Percentiles rank a stretch among this genome's conserved stretches.
Evolutionary conservation across 1,140 invertebrate genomes (phyloP).

Genomic region (Vanessa tameamea): DNA sequence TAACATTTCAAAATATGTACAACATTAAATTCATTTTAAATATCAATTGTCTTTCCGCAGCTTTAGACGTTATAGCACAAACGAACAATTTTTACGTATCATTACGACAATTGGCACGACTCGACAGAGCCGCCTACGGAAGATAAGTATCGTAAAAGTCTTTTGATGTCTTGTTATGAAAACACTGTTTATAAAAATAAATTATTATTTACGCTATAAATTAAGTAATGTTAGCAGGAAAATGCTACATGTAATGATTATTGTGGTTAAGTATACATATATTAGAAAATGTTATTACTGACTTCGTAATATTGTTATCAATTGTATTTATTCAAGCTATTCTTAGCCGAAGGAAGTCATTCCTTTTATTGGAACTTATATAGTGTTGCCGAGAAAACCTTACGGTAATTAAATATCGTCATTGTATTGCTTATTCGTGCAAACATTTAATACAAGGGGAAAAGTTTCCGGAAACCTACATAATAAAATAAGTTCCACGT

Average conservation of each 20-base stretch:
- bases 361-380: no score
- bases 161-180: slow-evolving; percentile 14
- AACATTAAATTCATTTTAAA: no score
- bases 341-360: neutral
- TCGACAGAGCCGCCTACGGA: slow-evolving; percentile 7
- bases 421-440: neutral
- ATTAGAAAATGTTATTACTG: no score
- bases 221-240: neutral
- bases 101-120: slow-evolving; percentile 6
- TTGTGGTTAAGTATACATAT: neutral
- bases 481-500: slow-evolving; percentile 56
- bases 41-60: no score
- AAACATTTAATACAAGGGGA: slow-evolving; percentile 1
- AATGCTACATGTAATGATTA: neutral
- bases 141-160: neutral
- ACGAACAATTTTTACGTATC: slow-evolving; percentile 14
- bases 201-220: neutral
- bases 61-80: neutral
- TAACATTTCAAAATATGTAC: no score
- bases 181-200: neutral
- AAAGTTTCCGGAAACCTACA: slow-evolving; percentile 26
- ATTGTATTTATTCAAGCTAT: neutral
- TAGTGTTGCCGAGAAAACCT: neutral
- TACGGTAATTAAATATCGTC: neutral
- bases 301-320: no score